These are phyloP conservation scores for Eidolon dupreanum DNA, from an alignment of 2,797 vertebrate genomes.

Conservation along the genomic window DNA sequence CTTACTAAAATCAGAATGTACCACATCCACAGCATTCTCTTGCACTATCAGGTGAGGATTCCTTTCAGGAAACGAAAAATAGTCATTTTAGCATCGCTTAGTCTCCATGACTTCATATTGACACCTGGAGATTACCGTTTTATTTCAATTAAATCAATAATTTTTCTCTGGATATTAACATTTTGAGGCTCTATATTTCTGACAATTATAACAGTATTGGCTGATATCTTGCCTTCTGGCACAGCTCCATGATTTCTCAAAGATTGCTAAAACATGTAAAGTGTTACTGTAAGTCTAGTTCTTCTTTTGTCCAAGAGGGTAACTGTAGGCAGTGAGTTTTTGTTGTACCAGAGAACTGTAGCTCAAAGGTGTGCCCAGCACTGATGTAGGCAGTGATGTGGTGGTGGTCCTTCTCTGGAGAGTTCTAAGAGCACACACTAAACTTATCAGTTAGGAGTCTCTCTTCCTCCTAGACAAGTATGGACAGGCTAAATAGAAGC, in stretches of 20 bases:
- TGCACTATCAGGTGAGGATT: background rate
- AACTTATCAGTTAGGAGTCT: background rate
- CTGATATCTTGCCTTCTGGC: background rate
- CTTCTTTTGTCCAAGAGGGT: background rate
- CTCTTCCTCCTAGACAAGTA: background rate
- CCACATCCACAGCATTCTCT: background rate
- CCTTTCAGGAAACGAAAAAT: background rate
- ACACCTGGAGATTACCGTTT: background rate
- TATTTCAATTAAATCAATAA: conserved; percentile 25
- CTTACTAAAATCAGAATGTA: background rate
- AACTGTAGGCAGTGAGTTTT: background rate
- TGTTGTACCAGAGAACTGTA: background rate
- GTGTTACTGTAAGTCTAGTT: background rate
- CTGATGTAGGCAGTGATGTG: background rate
- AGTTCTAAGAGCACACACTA: background rate
- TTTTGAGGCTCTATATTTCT: background rate
- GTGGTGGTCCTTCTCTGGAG: background rate
- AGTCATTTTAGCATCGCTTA: background rate
- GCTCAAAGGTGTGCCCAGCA: background rate
- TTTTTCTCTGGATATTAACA: background rate
- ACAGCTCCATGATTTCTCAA: background rate
- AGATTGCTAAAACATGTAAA: background rate
- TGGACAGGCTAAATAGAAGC: background rate
- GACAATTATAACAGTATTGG: background rate
- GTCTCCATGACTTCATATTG: background rate